Base-by-base conservation (phyloP, 2,888 invertebrate species). In the Notodonta ziczac region DNA sequence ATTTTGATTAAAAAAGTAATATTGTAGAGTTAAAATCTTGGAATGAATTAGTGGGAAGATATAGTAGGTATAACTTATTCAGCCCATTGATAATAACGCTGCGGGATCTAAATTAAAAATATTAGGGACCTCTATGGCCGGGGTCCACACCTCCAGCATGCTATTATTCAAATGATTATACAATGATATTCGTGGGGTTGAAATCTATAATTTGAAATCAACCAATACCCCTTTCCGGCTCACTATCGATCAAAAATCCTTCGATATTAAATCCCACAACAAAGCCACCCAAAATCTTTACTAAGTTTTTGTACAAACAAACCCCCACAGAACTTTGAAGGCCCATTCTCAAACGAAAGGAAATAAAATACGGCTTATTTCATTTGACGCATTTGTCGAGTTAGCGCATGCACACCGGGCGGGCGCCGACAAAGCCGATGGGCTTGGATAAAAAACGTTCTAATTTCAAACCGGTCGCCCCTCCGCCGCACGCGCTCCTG, bases 391-490 rank as follows among this genome's bases (percentile, higher is more conserved):
- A 89, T 92, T 93, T 91, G 92, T 91, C 93, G 92, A 93, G 92
- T 92, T 92, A 92, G 91, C 93, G 90, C 90, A 86, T 78, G 86
- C 91, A 85, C 91, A 88, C 90, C 89, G 86, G 92, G 91, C 90
- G 89, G 89, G 84, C 87, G 85, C 91, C 92, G 92, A 93, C 93
- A 93, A 93, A 92, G 89, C 84, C 81, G 67, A 77, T 82, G 73
- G 76, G 79, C 76, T 79, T 73, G 78, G 83, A 87, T 86, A 89
- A 89, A 91, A 93, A 92, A 90, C 91, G 92, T 91, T 93, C 93
- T 93, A 93, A 93, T 92, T 93, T 91, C 85, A 92, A 93, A 93
- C 93, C 91, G 91, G 93, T 92, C 88, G 86, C 91, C 88, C 88
- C 89, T 82, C 80, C 82, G 81, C 85, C 86, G 91, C 90, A 85